A percentile compares a stretch with the other conserved stretches of the same genome.
phyloP scores from a whole-genome alignment of 2,888 invertebrate genomes.

The Caenorhabditis panamensis region DNA sequence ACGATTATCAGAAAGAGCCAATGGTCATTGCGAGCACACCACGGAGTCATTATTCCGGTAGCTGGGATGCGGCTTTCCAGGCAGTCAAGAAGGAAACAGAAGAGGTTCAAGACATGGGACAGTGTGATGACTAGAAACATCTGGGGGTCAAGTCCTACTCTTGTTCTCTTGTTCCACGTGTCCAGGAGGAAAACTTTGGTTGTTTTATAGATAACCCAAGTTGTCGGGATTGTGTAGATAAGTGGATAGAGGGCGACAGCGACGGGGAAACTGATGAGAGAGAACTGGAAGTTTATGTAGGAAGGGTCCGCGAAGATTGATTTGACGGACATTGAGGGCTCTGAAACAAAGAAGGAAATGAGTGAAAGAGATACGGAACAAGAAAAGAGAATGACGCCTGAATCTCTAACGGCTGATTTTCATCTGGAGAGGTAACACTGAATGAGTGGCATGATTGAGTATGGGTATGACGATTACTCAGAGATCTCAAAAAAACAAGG shows the following conservation, averaged over 20 bases:
- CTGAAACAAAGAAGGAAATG: neutral
- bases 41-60: conserved; percentile 31
- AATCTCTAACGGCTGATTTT: no score
- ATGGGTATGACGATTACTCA: no score
- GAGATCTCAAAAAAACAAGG: no score
- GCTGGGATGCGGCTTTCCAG: conserved; percentile 18
- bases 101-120: conserved; percentile 1
- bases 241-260: conserved; percentile 1
- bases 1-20: conserved; percentile 4
- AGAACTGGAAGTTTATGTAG: neutral
- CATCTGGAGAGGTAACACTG: no score
- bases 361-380: no score
- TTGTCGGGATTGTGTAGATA: conserved; percentile 3
- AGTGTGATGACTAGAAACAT: conserved; percentile 16
- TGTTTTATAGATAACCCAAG: neutral
- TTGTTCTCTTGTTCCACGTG: neutral
- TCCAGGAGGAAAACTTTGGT: neutral
- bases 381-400: no score
- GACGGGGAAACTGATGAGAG: neutral
- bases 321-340: neutral
- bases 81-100: conserved; percentile 23
- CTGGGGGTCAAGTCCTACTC: conserved; percentile 8
- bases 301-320: neutral
- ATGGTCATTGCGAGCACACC: conserved; percentile 27
- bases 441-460: no score